A percentile compares a stretch with the other conserved stretches of the same genome.
Conservation (phyloP, 2,113 vertebrate species). For the Puma concolor region DNA sequence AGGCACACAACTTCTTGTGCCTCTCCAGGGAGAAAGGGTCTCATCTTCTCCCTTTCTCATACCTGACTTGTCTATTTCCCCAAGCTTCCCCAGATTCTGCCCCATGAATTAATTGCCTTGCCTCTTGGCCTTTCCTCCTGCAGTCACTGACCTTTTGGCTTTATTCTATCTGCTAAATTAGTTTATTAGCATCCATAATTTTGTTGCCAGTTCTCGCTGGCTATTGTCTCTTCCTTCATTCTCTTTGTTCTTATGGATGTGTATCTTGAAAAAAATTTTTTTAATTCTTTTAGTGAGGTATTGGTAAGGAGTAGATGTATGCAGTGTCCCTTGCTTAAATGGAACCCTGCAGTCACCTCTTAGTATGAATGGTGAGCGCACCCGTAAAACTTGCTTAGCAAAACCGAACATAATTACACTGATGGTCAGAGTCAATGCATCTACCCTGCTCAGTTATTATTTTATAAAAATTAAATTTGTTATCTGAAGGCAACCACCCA, state of each 20-base stretch:
- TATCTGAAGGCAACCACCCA: neutral
- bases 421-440: neutral
- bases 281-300: neutral
- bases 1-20: too few species aligned
- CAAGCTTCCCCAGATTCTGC: neutral
- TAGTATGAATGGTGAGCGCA: neutral
- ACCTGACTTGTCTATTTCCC: neutral
- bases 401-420: neutral
- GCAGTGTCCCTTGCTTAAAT: neutral
- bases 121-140: neutral
- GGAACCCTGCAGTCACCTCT: neutral
- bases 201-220: neutral
- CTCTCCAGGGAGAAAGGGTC: neutral
- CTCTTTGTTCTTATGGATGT: neutral
- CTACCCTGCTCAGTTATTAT: neutral
- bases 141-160: neutral
- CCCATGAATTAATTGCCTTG: neutral
- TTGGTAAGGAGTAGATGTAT: neutral
- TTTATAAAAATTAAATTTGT: neutral
- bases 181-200: neutral
- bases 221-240: neutral
- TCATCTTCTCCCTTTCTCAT: rapidly evolving
- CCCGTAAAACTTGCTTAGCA: neutral
- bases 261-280: neutral
- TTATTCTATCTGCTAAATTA: neutral